Evolutionary conservation across 35 echinoderm and acorn worm genomes (phyloP).

Genomic region (Amphiura filiformis): DNA sequence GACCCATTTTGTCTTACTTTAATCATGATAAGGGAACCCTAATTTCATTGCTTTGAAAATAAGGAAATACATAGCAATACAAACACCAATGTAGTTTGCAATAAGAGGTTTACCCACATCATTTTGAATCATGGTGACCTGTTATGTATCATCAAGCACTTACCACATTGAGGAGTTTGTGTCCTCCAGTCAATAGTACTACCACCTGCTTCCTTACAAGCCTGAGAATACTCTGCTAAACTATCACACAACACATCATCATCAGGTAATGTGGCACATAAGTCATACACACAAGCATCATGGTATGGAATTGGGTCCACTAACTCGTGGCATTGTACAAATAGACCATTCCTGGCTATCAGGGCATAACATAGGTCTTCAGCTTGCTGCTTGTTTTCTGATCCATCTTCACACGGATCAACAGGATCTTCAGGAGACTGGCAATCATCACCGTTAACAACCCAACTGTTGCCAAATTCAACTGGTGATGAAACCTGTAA

Average conservation of each 20-base stretch:
- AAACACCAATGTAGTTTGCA: no score
- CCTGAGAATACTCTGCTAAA: no score
- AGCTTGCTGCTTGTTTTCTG: constrained; percentile 22
- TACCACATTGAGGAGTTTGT: constrained; percentile 45
- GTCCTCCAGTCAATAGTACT: constrained; percentile 78
- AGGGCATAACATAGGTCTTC: constrained; percentile 74
- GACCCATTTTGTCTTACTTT: no score
- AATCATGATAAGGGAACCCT: no score
- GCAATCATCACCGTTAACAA: not conserved
- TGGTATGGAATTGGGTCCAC: constrained; percentile 48
- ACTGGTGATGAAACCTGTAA: not conserved
- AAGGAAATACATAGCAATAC: constrained; percentile 35
- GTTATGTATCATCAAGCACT: constrained; percentile 54
- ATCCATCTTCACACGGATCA: constrained; percentile 56
- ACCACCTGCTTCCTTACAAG: constrained; percentile 70
- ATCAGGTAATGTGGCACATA: no score
- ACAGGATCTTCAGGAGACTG: not conserved
- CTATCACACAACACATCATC: no score
- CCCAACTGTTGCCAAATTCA: constrained; percentile 77
- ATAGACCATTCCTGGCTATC: constrained; percentile 33
- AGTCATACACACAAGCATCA: no score
- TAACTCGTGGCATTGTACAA: constrained; percentile 53
- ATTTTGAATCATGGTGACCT: constrained; percentile 57
- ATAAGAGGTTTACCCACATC: constrained; percentile 61
- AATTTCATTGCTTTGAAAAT: no score